Conservation (phyloP, 1,140 invertebrate genomes). For the Camponotus floridanus region DNA sequence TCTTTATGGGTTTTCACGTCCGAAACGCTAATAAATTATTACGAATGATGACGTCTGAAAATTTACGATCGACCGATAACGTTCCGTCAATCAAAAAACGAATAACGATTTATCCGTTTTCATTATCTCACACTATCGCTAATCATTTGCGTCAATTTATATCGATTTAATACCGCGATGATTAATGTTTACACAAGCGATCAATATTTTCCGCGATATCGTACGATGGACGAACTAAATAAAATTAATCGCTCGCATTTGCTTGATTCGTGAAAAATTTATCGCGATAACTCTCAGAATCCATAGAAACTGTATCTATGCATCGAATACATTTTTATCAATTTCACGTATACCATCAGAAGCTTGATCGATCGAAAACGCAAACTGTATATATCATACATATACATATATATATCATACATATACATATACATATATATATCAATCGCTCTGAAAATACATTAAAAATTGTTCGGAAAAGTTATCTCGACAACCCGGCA, state of each 20-base stretch:
- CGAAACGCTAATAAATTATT: slow-evolving; percentile 65
- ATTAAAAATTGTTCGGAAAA: slow-evolving; percentile 14
- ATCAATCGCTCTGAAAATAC: slow-evolving; percentile 15
- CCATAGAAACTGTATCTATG: slow-evolving; percentile 7
- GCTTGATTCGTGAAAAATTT: slow-evolving; percentile 45
- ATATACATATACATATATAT: background rate
- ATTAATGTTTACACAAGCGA: slow-evolving; percentile 45
- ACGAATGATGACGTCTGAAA: slow-evolving; percentile 67
- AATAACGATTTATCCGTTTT: slow-evolving; percentile 49
- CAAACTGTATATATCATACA: background rate
- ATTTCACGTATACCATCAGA: background rate
- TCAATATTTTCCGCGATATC: slow-evolving; percentile 49
- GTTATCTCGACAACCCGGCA: slow-evolving; percentile 23
- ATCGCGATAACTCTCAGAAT: slow-evolving; percentile 20
- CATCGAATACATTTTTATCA: slow-evolving; percentile 40
- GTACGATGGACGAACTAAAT: slow-evolving; percentile 51
- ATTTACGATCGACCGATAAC: slow-evolving; percentile 59
- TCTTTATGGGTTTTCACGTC: slow-evolving; percentile 66
- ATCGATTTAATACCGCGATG: slow-evolving; percentile 56
- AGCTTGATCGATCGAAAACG: background rate
- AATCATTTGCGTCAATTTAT: slow-evolving; percentile 46
- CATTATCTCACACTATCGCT: background rate
- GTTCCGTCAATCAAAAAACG: slow-evolving; percentile 49
- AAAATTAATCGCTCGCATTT: slow-evolving; percentile 53
- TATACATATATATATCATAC: too few relatives aligned